These are phyloP conservation scores for Pollachius pollachius DNA, from an alignment of 2,113 vertebrate species.

Conservation along the genomic window DNA sequence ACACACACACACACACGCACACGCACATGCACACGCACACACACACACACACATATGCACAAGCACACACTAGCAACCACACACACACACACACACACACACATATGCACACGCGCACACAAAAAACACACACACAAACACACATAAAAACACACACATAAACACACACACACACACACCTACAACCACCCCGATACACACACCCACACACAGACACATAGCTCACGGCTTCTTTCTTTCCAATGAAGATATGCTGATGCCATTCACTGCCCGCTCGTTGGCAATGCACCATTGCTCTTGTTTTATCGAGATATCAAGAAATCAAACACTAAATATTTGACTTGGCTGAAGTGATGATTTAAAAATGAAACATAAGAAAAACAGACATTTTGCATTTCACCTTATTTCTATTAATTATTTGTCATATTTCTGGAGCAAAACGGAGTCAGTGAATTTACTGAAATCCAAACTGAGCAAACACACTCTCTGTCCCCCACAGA, in stretches of 20 bases:
- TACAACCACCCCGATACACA: not conserved
- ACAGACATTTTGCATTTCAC: too few relatives aligned
- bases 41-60: not conserved
- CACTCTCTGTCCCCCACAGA: slow-evolving; percentile 69
- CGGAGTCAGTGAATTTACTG: too few relatives aligned
- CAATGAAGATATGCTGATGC: slow-evolving; percentile 26
- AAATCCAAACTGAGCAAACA: not conserved
- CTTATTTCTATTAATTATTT: too few relatives aligned
- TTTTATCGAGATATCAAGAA: too few relatives aligned
- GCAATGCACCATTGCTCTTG: slow-evolving; percentile 3
- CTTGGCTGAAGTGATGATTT: too few relatives aligned
- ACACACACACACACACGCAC: not conserved
- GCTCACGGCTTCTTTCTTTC: not conserved
- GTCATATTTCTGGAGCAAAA: too few relatives aligned
- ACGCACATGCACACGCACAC: not conserved
- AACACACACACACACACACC: not conserved
- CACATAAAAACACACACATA: not conserved
- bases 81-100: too few relatives aligned
- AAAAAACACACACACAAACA: not conserved
- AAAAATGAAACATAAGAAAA: too few relatives aligned
- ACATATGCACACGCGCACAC: not conserved
- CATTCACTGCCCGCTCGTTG: slow-evolving; percentile 34
- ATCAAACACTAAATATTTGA: not conserved
- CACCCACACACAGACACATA: not conserved
- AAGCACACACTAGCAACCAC: not conserved